Percentiles rank a stretch among this genome's conserved stretches.
Evolutionary conservation across 2,888 invertebrate species (phyloP).

Genomic region (Cephus rjabovi): DNA sequence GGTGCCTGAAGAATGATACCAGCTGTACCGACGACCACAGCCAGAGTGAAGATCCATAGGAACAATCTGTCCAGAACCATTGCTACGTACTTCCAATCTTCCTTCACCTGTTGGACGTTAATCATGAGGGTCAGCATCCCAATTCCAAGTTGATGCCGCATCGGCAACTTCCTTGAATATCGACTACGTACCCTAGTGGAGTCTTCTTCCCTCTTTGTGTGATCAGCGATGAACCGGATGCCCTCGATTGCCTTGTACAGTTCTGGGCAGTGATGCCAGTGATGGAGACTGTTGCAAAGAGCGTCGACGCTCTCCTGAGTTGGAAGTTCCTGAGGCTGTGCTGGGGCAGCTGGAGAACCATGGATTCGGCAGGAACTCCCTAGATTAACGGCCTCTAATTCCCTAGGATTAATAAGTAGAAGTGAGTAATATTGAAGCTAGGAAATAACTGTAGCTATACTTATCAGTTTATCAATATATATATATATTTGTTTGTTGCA

Average conservation of each 20-base stretch:
- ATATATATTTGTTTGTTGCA: too few species aligned
- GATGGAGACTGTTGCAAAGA: slow-evolving; percentile 75
- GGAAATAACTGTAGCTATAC: too few species aligned
- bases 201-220: slow-evolving; percentile 91
- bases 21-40: slow-evolving; percentile 93
- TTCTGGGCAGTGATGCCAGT: slow-evolving; percentile 92
- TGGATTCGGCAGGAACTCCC: slow-evolving; percentile 71
- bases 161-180: neutral
- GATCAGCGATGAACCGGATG: slow-evolving; percentile 92
- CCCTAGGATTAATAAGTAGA: slow-evolving; percentile 59
- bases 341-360: slow-evolving; percentile 71
- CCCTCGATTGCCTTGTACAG: slow-evolving; percentile 93
- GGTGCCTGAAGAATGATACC: slow-evolving; percentile 96
- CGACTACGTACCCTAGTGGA: slow-evolving; percentile 80
- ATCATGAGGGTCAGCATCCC: neutral
- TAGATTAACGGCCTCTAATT: slow-evolving; percentile 70
- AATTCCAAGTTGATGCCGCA: neutral
- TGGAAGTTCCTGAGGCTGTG: slow-evolving; percentile 64
- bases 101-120: slow-evolving; percentile 78
- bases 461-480: too few species aligned
- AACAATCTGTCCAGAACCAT: slow-evolving; percentile 97
- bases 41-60: slow-evolving; percentile 96
- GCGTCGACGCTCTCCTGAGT: slow-evolving; percentile 69
- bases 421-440: neutral
- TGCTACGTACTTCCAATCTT: slow-evolving; percentile 99